These are phyloP conservation scores for Hyperoplus lanceolatus DNA, from an alignment of 2,797 vertebrate species.

Conservation along the genomic window DNA sequence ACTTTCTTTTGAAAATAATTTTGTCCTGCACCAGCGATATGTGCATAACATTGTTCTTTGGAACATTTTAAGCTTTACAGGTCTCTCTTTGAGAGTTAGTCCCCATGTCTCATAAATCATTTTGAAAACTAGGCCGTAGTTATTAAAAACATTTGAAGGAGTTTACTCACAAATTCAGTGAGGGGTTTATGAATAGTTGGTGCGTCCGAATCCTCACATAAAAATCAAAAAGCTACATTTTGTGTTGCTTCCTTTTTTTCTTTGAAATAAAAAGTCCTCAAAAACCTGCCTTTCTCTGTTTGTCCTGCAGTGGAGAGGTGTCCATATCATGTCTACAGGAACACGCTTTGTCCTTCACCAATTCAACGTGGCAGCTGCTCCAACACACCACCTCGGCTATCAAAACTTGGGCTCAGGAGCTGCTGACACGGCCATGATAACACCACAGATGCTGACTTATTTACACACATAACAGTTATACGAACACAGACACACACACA, in stretches of 20 bases:
- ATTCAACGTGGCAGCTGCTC: slow-evolving; percentile 90
- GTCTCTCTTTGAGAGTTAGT: no score
- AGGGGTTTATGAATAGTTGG: not conserved
- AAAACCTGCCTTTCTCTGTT: not conserved
- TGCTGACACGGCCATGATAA: slow-evolving; percentile 85
- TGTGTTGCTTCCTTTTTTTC: not conserved
- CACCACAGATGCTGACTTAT: slow-evolving; percentile 48
- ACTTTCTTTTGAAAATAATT: not conserved
- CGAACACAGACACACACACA: slow-evolving; percentile 19
- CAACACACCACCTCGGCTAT: slow-evolving; percentile 89
- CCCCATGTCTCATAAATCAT: no score
- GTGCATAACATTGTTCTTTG: no score
- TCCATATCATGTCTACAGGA: slow-evolving; percentile 89
- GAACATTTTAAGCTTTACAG: no score
- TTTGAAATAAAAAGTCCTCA: not conserved
- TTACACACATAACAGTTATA: slow-evolving; percentile 36
- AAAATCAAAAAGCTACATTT: not conserved
- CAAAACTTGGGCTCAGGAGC: slow-evolving; percentile 90
- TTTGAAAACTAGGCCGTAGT: not conserved
- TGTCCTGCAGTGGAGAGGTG: slow-evolving; percentile 87
- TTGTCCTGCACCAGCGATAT: no score
- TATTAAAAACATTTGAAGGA: not conserved
- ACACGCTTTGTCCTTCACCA: slow-evolving; percentile 87
- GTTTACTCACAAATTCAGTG: not conserved
- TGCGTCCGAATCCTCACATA: not conserved